Evolutionary conservation across 2,113 vertebrate genomes (phyloP).

Genomic region (Ginglymostoma cirratum): DNA sequence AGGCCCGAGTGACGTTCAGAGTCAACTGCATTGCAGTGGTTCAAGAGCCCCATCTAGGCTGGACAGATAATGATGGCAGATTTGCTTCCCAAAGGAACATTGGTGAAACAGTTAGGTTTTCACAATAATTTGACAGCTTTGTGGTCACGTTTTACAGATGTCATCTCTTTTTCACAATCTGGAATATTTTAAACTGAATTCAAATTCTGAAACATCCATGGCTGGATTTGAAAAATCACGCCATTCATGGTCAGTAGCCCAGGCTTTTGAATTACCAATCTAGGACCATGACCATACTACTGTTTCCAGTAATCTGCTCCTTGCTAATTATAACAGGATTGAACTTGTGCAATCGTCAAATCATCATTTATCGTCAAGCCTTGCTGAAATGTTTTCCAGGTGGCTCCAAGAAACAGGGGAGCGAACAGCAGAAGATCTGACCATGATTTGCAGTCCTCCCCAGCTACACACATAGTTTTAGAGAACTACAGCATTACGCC

Average conservation of each 20-base stretch:
- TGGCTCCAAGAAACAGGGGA: no score
- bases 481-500: no score
- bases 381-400: no score
- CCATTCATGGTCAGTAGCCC: background rate
- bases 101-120: background rate
- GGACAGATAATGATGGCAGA: background rate
- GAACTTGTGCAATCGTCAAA: no score
- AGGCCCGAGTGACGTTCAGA: no score
- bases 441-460: no score
- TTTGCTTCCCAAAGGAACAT: background rate
- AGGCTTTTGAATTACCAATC: no score
- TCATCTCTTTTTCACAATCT: background rate
- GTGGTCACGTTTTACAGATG: background rate
- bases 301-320: background rate
- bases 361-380: no score
- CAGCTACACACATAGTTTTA: no score
- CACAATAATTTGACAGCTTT: background rate
- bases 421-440: no score
- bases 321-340: background rate
- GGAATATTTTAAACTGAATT: background rate
- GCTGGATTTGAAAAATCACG: background rate
- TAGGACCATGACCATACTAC: background rate
- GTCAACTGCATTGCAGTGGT: background rate
- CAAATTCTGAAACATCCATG: background rate
- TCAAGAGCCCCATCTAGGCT: background rate